phyloP scores from a whole-genome alignment of 2,888 invertebrate species.

The Athripsodes cinereus region DNA sequence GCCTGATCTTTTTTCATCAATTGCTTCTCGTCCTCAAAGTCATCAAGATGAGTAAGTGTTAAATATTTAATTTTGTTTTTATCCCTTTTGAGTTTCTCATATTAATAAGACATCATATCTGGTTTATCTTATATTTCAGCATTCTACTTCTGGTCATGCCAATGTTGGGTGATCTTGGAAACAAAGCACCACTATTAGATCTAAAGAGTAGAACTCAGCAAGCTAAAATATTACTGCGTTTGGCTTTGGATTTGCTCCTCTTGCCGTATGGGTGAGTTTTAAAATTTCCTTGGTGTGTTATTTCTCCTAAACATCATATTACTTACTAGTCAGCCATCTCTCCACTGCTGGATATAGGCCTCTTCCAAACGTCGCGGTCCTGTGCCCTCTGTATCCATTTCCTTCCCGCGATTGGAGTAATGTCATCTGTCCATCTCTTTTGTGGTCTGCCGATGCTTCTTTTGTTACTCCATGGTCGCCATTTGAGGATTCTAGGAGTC shows the following conservation, averaged over 20 bases:
- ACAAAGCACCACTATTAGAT: slow-evolving; percentile 59
- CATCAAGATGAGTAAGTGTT: slow-evolving; percentile 73
- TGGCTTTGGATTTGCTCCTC: slow-evolving; percentile 76
- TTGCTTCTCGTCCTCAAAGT: slow-evolving; percentile 72
- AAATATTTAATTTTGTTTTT: slow-evolving; percentile 5
- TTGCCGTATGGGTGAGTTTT: slow-evolving; percentile 73
- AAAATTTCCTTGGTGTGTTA: no score
- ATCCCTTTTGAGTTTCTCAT: not conserved
- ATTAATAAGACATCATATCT: not conserved
- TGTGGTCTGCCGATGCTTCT: no score
- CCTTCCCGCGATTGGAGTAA: no score
- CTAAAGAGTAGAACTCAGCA: slow-evolving; percentile 68
- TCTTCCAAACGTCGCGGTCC: no score
- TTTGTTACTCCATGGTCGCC: no score
- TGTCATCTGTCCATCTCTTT: no score
- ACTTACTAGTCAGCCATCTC: no score
- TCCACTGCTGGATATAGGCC: no score
- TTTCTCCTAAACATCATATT: no score
- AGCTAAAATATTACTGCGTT: slow-evolving; percentile 61
- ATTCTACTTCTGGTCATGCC: slow-evolving; percentile 76
- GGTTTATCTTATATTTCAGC: slow-evolving; percentile 44
- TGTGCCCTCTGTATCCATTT: no score
- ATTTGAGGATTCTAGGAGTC: no score
- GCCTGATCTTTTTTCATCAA: slow-evolving; percentile 67
- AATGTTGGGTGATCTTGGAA: slow-evolving; percentile 64